Evolutionary conservation across 2,113 vertebrate genomes (phyloP).

Genomic region (Callocephalon fimbriatum): DNA sequence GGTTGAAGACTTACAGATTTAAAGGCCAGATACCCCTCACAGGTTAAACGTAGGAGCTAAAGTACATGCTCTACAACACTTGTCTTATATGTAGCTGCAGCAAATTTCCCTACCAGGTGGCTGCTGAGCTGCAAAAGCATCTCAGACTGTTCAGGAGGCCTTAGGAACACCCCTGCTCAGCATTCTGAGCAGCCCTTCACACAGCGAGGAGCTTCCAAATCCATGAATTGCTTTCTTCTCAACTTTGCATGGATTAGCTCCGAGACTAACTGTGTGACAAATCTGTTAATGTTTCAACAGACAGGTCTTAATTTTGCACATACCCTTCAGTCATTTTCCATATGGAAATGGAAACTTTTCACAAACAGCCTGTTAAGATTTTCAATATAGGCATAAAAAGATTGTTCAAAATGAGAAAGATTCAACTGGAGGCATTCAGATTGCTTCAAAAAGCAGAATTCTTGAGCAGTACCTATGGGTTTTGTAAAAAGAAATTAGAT

Average conservation of each 20-base stretch:
- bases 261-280: slow-evolving; percentile 41
- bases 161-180: neutral
- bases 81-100: accelerated
- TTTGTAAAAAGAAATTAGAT: neutral
- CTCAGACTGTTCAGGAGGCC: neutral
- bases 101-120: neutral
- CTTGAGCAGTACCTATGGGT: neutral
- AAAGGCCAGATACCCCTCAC: neutral
- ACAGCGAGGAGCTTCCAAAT: neutral
- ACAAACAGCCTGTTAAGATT: slow-evolving; percentile 20
- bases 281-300: slow-evolving; percentile 68
- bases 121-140: neutral
- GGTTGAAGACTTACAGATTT: neutral
- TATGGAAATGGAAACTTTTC: neutral
- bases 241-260: slow-evolving; percentile 15
- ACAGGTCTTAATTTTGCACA: slow-evolving; percentile 24
- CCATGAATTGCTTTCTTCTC: neutral
- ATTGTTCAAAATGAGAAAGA: neutral
- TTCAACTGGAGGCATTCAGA: neutral
- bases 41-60: neutral
- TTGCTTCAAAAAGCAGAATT: neutral
- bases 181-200: neutral
- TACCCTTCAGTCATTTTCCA: slow-evolving; percentile 68
- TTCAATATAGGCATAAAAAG: slow-evolving; percentile 24
- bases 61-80: neutral